Evolutionary conservation across 2,113 vertebrate genomes (phyloP), one percentile per base, ranked within the genome.

Genomic region (Piaya cayana): DNA sequence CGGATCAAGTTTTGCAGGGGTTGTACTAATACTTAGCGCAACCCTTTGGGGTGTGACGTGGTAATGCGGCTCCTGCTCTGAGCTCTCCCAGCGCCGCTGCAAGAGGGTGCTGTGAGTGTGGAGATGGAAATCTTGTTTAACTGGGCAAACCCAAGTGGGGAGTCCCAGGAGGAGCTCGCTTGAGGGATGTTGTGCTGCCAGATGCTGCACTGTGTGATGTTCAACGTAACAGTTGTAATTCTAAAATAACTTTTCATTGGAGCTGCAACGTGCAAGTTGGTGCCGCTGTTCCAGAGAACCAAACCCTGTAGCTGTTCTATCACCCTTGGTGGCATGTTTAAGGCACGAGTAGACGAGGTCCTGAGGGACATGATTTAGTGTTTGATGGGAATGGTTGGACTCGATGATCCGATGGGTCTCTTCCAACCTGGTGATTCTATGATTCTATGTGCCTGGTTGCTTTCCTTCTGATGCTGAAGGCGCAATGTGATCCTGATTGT

Each of bases 21-120:
- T 4, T 4, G 12, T 14, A 4, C 16, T 21, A 26, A 5, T 11
- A 4, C 1, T 9, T 3, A 4, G 14, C 14, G 2, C 36, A 29
- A 7, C 8, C 15, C 5, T 17, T 36, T 32, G 30, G 26, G 36
- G 4, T 6, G 9, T 8, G 19, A 49, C 21, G 8, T 4, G 5
- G 20, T 10, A 4, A 7, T 0, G 32, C 25, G 60, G 27, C 30
- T 83, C 34, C 22, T 32, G 50, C 29, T 42, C 55, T 4, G 5
- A n/a, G 47, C 47, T 9, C 10, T 64, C 18, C 34, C 45, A 27
- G 2, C 52, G 45, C 47, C 13, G 59, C 65, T 43, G 27, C 6
- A 25, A 53, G 53, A 47, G 11, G 63, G 39, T 2, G 68, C 3
- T 32, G 26, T 29, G 8, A 79, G 25, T 3, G 30, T 22, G 39